phyloP scores from a whole-genome alignment of 2,888 invertebrate genomes.

The Pristionchus arcanus region DNA sequence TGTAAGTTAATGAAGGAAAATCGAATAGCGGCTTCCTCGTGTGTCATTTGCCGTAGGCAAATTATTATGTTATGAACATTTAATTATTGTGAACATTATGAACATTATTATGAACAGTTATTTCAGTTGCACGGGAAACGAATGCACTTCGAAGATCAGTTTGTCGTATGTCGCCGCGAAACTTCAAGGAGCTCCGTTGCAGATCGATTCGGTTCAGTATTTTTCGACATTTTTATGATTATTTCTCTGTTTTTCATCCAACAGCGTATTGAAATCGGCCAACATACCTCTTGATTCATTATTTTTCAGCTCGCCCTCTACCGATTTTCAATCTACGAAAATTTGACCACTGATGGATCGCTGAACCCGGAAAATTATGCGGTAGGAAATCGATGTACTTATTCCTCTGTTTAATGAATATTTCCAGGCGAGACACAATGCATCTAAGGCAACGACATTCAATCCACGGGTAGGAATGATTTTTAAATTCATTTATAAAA shows the following conservation, averaged over 20 bases:
- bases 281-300: neutral
- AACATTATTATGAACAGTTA: neutral
- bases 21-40: neutral
- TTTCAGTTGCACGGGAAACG: neutral
- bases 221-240: too few species aligned
- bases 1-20: neutral
- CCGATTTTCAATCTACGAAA: neutral
- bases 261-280: too few species aligned
- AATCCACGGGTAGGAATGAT: neutral
- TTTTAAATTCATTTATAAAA: neutral
- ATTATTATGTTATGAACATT: neutral
- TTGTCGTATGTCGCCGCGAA: neutral
- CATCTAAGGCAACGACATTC: neutral
- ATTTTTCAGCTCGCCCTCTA: neutral
- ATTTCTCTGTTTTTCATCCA: too few species aligned
- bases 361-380: neutral
- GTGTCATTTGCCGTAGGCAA: neutral
- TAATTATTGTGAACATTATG: too few species aligned
- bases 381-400: neutral
- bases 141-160: neutral
- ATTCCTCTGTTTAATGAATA: neutral
- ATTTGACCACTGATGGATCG: neutral
- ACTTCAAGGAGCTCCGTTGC: neutral
- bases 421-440: neutral
- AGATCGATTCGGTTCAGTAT: neutral